A percentile compares a stretch with the other conserved stretches of the same genome.
Evolutionary conservation across 2,113 vertebrate species (phyloP).

Genomic region (Emydocephalus ijimae): DNA sequence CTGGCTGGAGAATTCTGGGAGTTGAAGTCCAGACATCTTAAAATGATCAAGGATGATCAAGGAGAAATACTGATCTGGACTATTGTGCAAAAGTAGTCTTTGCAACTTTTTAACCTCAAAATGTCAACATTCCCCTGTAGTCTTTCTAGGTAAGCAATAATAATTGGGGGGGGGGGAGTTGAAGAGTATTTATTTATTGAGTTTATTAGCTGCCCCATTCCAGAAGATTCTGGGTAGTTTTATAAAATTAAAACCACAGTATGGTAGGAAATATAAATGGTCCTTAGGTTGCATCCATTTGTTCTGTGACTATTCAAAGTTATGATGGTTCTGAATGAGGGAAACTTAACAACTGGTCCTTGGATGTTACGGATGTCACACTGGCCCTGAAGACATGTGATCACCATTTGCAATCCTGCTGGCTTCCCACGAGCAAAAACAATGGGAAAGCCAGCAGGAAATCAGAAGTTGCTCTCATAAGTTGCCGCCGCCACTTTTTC

Average conservation of each 20-base stretch:
- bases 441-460: background rate
- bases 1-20: background rate
- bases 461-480: background rate
- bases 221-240: background rate
- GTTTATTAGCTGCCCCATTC: background rate
- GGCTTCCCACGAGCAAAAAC: background rate
- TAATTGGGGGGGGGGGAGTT: background rate
- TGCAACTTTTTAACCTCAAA: background rate
- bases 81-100: background rate
- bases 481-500: background rate
- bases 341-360: background rate
- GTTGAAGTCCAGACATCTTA: background rate
- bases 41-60: background rate
- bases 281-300: background rate
- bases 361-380: background rate
- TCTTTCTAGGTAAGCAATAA: background rate
- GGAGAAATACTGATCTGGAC: background rate
- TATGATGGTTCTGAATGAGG: background rate
- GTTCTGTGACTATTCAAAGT: background rate
- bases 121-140: background rate
- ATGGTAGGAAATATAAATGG: background rate
- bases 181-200: background rate
- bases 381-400: background rate
- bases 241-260: background rate
- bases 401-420: background rate